phyloP scores from a whole-genome alignment of 2,797 vertebrate genomes.

The Oophaga sylvatica region DNA sequence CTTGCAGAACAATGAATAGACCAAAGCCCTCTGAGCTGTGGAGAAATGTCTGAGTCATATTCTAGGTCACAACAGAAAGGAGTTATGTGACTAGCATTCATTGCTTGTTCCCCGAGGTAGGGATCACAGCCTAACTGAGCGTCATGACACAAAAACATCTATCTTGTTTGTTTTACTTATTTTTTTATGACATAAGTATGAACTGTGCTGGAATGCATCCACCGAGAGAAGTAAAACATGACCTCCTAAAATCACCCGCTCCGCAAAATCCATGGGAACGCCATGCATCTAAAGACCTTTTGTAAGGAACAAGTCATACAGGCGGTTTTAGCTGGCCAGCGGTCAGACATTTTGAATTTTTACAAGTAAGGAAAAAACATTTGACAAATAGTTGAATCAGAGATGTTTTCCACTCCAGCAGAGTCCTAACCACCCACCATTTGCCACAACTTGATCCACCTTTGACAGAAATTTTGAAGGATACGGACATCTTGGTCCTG shows the following conservation, averaged over 20 bases:
- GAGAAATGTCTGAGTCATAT: constrained; percentile 47
- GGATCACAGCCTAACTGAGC: constrained; percentile 10
- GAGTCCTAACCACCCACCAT: background rate
- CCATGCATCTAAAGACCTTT: background rate
- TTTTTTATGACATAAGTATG: constrained; percentile 20
- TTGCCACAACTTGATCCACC: background rate
- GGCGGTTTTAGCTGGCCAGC: background rate
- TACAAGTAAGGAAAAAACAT: background rate
- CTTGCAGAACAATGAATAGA: constrained; percentile 40
- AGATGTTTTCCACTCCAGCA: background rate
- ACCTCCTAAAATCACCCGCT: background rate
- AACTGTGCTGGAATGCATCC: background rate
- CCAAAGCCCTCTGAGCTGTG: constrained; percentile 22
- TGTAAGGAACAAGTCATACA: background rate
- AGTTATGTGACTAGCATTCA: constrained; percentile 41
- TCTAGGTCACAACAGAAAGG: constrained; percentile 45
- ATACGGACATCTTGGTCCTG: background rate
- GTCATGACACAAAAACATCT: constrained; percentile 23
- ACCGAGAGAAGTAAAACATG: constrained; percentile 23
- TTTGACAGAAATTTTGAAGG: background rate
- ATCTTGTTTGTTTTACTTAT: background rate
- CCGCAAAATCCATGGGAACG: background rate
- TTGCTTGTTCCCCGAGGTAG: constrained; percentile 8
- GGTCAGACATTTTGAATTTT: background rate
- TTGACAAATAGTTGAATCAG: background rate